Evolutionary conservation across 2,113 vertebrate species (phyloP).

Genomic region (Tichodroma muraria): DNA sequence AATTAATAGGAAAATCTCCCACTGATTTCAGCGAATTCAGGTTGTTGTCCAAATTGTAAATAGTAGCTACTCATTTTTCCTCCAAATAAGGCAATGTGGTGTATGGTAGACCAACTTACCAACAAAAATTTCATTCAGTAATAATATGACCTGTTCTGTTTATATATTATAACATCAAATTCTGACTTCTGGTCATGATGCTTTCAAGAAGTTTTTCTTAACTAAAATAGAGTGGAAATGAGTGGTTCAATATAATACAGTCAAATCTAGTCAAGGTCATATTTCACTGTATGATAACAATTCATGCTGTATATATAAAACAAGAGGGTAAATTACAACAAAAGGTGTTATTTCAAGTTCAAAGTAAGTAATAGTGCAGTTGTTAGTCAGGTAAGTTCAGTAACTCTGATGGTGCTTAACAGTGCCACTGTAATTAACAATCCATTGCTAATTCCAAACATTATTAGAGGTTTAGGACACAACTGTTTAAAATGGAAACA

Average conservation of each 20-base stretch:
- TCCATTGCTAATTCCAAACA: background rate
- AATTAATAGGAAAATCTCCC: conserved; percentile 54
- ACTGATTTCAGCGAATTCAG: conserved; percentile 33
- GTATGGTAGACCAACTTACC: background rate
- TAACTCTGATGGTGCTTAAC: background rate
- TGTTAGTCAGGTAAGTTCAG: background rate
- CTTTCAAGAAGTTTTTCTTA: background rate
- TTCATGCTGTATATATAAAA: background rate
- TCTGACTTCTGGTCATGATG: background rate
- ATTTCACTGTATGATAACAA: background rate
- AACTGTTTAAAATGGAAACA: background rate
- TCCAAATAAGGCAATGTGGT: background rate
- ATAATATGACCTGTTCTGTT: background rate
- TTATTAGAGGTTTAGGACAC: background rate
- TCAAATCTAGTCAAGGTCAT: background rate
- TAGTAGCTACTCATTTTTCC: background rate
- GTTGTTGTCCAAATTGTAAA: conserved; percentile 16
- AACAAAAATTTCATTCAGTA: background rate
- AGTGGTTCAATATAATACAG: background rate
- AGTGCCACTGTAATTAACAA: background rate
- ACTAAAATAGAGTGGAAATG: background rate
- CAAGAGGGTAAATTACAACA: background rate
- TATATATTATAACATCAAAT: background rate
- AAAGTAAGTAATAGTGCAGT: background rate
- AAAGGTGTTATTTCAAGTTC: background rate